A percentile compares a stretch with the other conserved stretches of the same genome.
Conservation (phyloP, 2,113 vertebrate species). For the Chamaetylas fuelleborni region DNA sequence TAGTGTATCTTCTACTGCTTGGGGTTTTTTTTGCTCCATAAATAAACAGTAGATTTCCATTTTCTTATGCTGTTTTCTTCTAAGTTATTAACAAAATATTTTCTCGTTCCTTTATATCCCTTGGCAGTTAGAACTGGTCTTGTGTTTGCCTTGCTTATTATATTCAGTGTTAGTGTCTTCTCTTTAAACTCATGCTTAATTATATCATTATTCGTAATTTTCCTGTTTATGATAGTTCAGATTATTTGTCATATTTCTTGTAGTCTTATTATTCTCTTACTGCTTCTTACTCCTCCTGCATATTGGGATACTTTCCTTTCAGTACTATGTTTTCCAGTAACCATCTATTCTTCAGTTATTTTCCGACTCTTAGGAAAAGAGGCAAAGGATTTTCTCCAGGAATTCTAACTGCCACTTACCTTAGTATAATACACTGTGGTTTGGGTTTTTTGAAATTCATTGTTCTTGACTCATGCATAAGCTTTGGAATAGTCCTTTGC, state of each 20-base stretch:
- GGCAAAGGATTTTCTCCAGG: not conserved
- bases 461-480: not conserved
- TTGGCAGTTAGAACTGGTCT: not conserved
- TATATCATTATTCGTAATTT: not conserved
- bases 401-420: not conserved
- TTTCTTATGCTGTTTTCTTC: not conserved
- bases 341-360: not conserved
- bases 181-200: not conserved
- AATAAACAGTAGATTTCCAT: not conserved
- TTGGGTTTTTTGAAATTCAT: not conserved
- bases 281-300: not conserved
- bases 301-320: not conserved
- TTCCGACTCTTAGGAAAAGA: not conserved
- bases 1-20: not conserved
- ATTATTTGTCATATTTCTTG: not conserved
- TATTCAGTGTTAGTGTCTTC: not conserved
- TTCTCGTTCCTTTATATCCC: not conserved
- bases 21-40: not conserved
- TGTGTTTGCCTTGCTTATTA: not conserved
- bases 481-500: not conserved
- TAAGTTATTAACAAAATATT: not conserved
- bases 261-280: not conserved
- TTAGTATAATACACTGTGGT: not conserved
- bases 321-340: not conserved
- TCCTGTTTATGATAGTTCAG: not conserved